These are phyloP conservation scores for Macrophya alboannulata DNA, from an alignment of 2,888 invertebrate species.

Conservation along the genomic window DNA sequence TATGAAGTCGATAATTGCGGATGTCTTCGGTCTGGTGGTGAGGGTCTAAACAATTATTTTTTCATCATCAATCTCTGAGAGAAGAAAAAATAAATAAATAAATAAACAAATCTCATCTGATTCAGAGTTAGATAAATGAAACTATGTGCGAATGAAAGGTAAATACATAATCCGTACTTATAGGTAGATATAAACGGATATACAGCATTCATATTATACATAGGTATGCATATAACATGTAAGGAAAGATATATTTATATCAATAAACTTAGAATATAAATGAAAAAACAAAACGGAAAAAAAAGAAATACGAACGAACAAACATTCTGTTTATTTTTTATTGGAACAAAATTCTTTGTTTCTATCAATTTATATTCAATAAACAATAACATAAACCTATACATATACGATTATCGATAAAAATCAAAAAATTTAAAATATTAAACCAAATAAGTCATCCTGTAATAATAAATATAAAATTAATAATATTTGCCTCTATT, in stretches of 20 bases:
- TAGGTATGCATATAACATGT: slow-evolving; percentile 56
- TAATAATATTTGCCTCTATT: neutral
- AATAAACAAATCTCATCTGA: neutral
- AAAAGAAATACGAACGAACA: no score
- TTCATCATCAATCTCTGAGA: neutral
- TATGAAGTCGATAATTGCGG: neutral
- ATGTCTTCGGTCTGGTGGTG: slow-evolving; percentile 28
- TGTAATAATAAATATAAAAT: slow-evolving; percentile 15
- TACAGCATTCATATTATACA: slow-evolving; percentile 24
- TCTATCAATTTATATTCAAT: slow-evolving; percentile 67
- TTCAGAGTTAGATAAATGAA: neutral
- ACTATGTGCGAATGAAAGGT: neutral
- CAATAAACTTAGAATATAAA: slow-evolving; percentile 73
- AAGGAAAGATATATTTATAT: slow-evolving; percentile 77
- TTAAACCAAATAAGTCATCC: slow-evolving; percentile 46
- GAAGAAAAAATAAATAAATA: neutral
- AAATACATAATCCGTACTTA: neutral
- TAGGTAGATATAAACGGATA: neutral
- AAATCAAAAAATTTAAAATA: slow-evolving; percentile 32
- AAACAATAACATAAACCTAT: slow-evolving; percentile 66
- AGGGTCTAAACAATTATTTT: neutral
- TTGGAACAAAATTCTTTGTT: slow-evolving; percentile 65
- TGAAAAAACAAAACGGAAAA: slow-evolving; percentile 57
- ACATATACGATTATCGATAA: slow-evolving; percentile 56
- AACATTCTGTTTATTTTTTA: slow-evolving; percentile 72